Evolutionary conservation across 2,888 invertebrate species (phyloP), one percentile per base, ranked within the genome.

Genomic region (Eucera pruinosa): DNA sequence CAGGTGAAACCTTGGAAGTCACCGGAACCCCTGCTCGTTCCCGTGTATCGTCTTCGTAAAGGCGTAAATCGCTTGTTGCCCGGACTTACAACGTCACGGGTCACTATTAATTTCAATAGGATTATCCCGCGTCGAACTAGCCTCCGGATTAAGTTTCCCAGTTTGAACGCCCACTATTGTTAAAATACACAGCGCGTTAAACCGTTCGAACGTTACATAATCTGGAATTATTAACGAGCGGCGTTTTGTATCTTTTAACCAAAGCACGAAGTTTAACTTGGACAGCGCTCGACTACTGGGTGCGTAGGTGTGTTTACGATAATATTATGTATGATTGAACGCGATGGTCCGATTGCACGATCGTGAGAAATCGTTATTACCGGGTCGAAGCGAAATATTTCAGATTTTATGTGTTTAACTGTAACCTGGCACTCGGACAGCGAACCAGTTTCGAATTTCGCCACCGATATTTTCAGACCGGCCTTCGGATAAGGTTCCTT

Each of bases 381-480:
- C 27, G 36, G 2, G 7, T 23, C 55, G 52, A 5, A 11, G 39
- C n/a, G 23, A 61, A 43, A 52, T 66, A 62, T 58, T 18, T 27
- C 39, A 23, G 65, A 48, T 30, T 43, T 18, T 60, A 55, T n/a
- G 36, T 4, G 33, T 33, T 55, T 18, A 54, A 20, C 11, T 11
- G 23, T 11, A 25, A 20, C 54, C 65, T 25, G 60, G 33, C 20
- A 43, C 27, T 27, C 36, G 64, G 18, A 9, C 30, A 6, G 15
- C 15, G 2, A 41, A 18, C 36, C 33, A 27, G 62, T 70, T 55
- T 77, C 74, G 79, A 67, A 48, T 74, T 79, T 74, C 74, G 61
- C 74, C 52, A 18, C 36, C 60, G 78, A 78, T 79, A 79, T 79
- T 79, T 78, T 79, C 72, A 72, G 67, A 39, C 52, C 50, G 9